Base-by-base conservation (phyloP, 2,888 invertebrate genomes). In the Beris morrisii region DNA sequence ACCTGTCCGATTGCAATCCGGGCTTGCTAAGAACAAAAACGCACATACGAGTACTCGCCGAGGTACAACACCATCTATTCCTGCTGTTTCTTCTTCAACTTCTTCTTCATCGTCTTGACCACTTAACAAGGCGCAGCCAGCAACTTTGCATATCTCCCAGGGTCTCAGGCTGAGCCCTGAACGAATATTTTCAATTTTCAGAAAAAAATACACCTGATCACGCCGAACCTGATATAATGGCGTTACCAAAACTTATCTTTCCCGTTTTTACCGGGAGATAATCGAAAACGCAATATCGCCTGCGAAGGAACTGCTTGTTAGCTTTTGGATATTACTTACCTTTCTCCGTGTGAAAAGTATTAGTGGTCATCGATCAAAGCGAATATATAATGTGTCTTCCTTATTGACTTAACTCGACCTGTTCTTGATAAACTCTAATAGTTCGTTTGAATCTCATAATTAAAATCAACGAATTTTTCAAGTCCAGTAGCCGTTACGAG, bases 271-370 rank as follows among this genome's bases (percentile, higher is more conserved):
- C 52, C 28, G 50, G 15, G 38, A 61, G 61, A 61, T 61, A 61
- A 61, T 61, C 61, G 50, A 61, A 61, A 61, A 38, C 12, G 31
- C 52, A 2, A 52, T 3, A 15, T 61, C 4, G 61, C 38, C 52
- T 22, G 52, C 38, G 52, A 52, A 1, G 38, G 28, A 22, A 61
- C 9, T 52, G 61, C 61, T 65, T 67, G 67, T 67, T 67, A 67
- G 54, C 67, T 64, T 65, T 58, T 65, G 65, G 65, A 65, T 65
- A 67, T 67, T 65, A 50, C 64, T 67, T 65, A 50, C 64, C 64
- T 64, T 58, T 64, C 65, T 46, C 67, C 65, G 67, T 67, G 67
- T 67, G 67, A 67, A 67, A 67, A 59, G 64, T 65, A 67, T 65
- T 65, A 65, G 67, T 15, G 30, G 38, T 38, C 64, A 67, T 67